These are phyloP conservation scores for Remorina albescens DNA, from an alignment of 2,797 vertebrate species.

Conservation along the genomic window DNA sequence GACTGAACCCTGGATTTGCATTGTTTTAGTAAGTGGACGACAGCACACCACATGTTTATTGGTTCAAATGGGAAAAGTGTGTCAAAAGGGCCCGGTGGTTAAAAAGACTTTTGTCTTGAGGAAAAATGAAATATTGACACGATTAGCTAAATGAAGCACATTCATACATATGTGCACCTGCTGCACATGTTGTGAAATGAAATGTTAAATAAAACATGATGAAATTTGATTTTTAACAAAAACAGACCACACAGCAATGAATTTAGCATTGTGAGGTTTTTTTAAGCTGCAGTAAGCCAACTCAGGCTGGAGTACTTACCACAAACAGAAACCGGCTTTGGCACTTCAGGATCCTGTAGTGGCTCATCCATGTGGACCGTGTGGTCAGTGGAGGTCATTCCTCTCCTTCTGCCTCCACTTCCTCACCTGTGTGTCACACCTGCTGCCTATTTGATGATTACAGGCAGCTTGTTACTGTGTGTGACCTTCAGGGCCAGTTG, in stretches of 20 bases:
- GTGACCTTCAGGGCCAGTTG: too few species aligned
- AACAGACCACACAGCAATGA: neutral
- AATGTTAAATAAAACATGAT: neutral
- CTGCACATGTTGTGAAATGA: neutral
- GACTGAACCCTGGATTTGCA: conserved; percentile 41
- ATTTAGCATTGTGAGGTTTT: too few species aligned
- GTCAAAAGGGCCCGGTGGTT: conserved; percentile 9
- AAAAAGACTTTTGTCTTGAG: conserved; percentile 7
- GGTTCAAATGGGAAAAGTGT: conserved; percentile 42
- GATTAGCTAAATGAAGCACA: neutral
- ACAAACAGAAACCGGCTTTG: too few species aligned
- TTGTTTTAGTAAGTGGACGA: conserved; percentile 40
- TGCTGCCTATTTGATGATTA: too few species aligned
- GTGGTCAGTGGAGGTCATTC: too few species aligned
- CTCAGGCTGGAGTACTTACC: too few species aligned
- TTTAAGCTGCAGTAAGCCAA: too few species aligned
- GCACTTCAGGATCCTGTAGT: too few species aligned
- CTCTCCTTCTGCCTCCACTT: too few species aligned
- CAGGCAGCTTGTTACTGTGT: too few species aligned
- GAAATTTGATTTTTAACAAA: neutral
- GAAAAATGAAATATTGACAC: conserved; percentile 22
- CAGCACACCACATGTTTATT: conserved; percentile 56
- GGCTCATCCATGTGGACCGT: too few species aligned
- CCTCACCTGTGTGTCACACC: too few species aligned
- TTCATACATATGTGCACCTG: conserved; percentile 10